A percentile compares a stretch with the other conserved stretches of the same genome.
Evolutionary conservation across 2,888 invertebrate species (phyloP).

Genomic region (Isoperla grammatica): DNA sequence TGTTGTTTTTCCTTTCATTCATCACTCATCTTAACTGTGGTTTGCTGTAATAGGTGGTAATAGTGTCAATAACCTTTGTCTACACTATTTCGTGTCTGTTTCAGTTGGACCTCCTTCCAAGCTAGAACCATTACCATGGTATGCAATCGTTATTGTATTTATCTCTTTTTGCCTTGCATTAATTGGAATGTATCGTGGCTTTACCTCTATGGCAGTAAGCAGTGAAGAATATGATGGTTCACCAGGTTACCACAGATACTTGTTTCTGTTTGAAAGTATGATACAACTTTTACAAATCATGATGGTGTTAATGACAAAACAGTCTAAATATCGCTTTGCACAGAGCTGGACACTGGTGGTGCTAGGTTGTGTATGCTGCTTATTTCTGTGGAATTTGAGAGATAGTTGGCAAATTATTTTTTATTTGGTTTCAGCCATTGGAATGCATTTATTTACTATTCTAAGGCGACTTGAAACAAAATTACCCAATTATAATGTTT

Average conservation of each 20-base stretch:
- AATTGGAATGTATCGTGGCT: conserved; percentile 22
- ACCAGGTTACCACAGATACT: conserved; percentile 8
- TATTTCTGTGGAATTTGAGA: conserved; percentile 8
- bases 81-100: conserved; percentile 3
- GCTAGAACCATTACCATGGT: conserved; percentile 34
- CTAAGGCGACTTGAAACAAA: conserved; percentile 16
- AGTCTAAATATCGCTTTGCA: conserved; percentile 12
- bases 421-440: conserved; percentile 6
- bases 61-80: too few relatives aligned
- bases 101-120: conserved; percentile 36
- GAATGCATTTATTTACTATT: conserved; percentile 15
- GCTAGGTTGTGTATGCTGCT: background rate
- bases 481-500: conserved; percentile 22
- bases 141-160: conserved; percentile 18
- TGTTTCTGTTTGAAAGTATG: conserved; percentile 20
- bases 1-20: too few relatives aligned
- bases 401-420: conserved; percentile 21
- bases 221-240: conserved; percentile 22
- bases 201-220: conserved; percentile 14
- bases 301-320: conserved; percentile 1
- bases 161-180: conserved; percentile 15
- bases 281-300: conserved; percentile 12
- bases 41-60: too few relatives aligned
- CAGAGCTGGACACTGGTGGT: conserved; percentile 17
- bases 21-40: too few relatives aligned